phyloP scores from a whole-genome alignment of 1,140 invertebrate species.

The Pogonognathellus flavescens region DNA sequence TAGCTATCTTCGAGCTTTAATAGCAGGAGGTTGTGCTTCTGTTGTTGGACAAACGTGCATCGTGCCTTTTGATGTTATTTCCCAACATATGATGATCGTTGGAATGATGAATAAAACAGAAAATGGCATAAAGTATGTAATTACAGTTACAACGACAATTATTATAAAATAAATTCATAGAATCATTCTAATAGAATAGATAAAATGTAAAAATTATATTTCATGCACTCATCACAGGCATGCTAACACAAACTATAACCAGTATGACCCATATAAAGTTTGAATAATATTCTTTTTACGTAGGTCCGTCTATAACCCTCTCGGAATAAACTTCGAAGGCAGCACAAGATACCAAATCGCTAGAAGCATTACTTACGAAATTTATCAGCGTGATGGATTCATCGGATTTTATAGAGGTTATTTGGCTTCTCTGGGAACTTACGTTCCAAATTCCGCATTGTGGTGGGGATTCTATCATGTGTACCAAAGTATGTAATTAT shows the following conservation, averaged over 20 bases:
- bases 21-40: constrained; percentile 82
- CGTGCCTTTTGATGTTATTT: constrained; percentile 95
- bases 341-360: constrained; percentile 77
- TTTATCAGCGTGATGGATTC: constrained; percentile 85
- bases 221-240: not conserved
- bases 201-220: no score
- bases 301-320: constrained; percentile 68
- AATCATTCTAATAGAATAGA: no score
- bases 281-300: not conserved
- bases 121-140: constrained; percentile 18
- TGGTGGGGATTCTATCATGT: constrained; percentile 97
- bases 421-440: constrained; percentile 89
- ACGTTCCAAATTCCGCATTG: constrained; percentile 94
- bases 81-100: constrained; percentile 96
- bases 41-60: constrained; percentile 95
- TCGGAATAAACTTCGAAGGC: constrained; percentile 70
- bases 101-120: constrained; percentile 71
- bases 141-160: not conserved
- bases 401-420: constrained; percentile 94
- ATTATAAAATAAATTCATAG: no score
- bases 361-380: constrained; percentile 79
- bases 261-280: not conserved
- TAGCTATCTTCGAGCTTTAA: constrained; percentile 68
- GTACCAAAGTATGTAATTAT: constrained; percentile 84
- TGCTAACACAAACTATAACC: not conserved